Percentiles rank a stretch among this genome's conserved stretches.
These are phyloP conservation scores for Saccostrea echinata DNA, from an alignment of 1,140 invertebrate genomes.

Conservation along the genomic window DNA sequence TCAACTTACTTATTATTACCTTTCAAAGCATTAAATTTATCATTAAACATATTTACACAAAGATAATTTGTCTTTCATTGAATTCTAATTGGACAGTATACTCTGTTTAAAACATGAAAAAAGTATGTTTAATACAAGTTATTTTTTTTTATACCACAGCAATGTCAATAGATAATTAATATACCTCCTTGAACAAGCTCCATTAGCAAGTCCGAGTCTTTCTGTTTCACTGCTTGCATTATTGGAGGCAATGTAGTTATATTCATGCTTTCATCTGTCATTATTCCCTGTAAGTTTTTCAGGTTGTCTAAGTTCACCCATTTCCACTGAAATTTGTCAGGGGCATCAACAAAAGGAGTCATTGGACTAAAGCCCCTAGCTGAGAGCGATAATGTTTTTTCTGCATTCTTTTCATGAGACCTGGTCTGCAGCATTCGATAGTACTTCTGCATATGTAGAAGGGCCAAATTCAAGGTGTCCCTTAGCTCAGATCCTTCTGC, in stretches of 20 bases:
- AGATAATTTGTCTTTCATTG: no score
- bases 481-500: slow-evolving; percentile 78
- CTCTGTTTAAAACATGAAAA: no score
- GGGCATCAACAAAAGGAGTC: slow-evolving; percentile 79
- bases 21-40: no score
- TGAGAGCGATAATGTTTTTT: slow-evolving; percentile 69
- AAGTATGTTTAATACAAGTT: no score
- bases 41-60: no score
- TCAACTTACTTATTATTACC: no score
- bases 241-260: slow-evolving; percentile 73
- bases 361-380: slow-evolving; percentile 78
- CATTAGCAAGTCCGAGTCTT: slow-evolving; percentile 71
- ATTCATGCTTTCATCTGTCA: slow-evolving; percentile 73
- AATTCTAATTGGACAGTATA: no score
- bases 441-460: slow-evolving; percentile 79
- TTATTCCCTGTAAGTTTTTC: slow-evolving; percentile 67
- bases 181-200: slow-evolving; percentile 73
- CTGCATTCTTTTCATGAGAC: slow-evolving; percentile 71
- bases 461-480: slow-evolving; percentile 77
- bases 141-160: no score
- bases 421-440: slow-evolving; percentile 75
- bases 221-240: slow-evolving; percentile 75
- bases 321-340: slow-evolving; percentile 80
- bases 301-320: slow-evolving; percentile 78
- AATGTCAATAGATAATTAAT: no score